These are phyloP conservation scores for Eremobia ochroleuca DNA, from an alignment of 2,888 invertebrate genomes.

Conservation along the genomic window DNA sequence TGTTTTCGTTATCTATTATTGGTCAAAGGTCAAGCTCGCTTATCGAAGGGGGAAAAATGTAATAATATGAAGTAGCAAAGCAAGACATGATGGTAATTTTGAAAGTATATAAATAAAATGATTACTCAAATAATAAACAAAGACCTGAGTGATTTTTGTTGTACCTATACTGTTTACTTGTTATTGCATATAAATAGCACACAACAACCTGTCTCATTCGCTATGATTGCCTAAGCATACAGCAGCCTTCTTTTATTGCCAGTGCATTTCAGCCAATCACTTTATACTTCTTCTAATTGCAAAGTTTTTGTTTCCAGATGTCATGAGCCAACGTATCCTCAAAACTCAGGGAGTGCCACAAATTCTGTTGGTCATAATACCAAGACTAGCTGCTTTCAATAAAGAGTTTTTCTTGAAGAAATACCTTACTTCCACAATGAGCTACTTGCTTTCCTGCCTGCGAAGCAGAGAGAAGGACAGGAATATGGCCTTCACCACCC, in stretches of 20 bases:
- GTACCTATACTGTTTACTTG: neutral
- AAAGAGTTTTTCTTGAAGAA: conserved; percentile 94
- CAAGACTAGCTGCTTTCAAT: conserved; percentile 98
- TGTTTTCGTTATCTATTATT: conserved; percentile 27
- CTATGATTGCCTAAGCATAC: neutral
- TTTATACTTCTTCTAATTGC: neutral
- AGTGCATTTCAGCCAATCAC: neutral
- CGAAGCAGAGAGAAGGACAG: conserved; percentile 96
- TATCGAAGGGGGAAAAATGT: conserved; percentile 15
- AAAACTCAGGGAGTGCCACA: conserved; percentile 96
- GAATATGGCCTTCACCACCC: conserved; percentile 96
- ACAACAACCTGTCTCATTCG: neutral
- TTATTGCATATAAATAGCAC: neutral
- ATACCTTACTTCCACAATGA: conserved; percentile 94
- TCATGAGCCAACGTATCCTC: conserved; percentile 94
- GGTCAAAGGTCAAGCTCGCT: conserved; percentile 37
- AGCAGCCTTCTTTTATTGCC: neutral
- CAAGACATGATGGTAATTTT: neutral
- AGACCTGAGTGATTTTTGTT: neutral
- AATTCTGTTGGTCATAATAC: conserved; percentile 96
- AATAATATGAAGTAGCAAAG: neutral
- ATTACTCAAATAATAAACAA: neutral
- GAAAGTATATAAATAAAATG: neutral
- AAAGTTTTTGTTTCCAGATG: conserved; percentile 87
- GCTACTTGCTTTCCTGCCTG: conserved; percentile 94